Percentiles rank a stretch among this genome's conserved stretches.
Conservation (phyloP, 2,888 invertebrate genomes). For the Endotricha flammealis region DNA sequence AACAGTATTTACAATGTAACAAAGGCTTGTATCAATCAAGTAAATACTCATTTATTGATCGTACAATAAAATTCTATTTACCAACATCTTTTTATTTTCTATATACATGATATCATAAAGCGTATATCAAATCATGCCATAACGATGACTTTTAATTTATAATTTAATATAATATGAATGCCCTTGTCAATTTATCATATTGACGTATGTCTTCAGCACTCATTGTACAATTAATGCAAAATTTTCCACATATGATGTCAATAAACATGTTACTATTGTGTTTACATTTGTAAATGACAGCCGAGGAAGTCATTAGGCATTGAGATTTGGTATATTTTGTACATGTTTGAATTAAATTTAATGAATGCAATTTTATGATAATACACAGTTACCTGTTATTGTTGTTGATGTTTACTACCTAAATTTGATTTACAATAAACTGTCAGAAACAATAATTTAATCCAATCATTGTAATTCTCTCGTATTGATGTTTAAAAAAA, state of each 20-base stretch:
- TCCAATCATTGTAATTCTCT: too few species aligned
- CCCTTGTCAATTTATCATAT: conserved; percentile 8
- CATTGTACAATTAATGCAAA: conserved; percentile 7
- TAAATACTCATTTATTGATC: too few species aligned
- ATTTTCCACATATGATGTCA: conserved; percentile 6
- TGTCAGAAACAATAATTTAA: too few species aligned
- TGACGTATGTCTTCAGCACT: conserved; percentile 1
- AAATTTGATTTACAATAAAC: too few species aligned
- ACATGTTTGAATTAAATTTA: conserved; percentile 4
- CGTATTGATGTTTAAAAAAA: too few species aligned
- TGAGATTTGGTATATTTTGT: conserved; percentile 6
- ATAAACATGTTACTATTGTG: conserved; percentile 7
- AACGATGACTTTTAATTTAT: background rate
- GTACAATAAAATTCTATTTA: too few species aligned
- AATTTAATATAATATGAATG: background rate
- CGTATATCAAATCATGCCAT: background rate
- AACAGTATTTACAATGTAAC: too few species aligned
- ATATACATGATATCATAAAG: background rate
- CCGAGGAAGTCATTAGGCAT: conserved; percentile 7
- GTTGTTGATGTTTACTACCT: too few species aligned
- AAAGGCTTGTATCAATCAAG: too few species aligned
- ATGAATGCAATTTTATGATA: conserved; percentile 2
- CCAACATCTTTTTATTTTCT: too few species aligned
- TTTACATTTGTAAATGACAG: conserved; percentile 7
- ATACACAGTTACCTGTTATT: too few species aligned